Evolutionary conservation across 2,113 vertebrate genomes (phyloP), one percentile per base, ranked within the genome.

Genomic region (Dromaius novaehollandiae): DNA sequence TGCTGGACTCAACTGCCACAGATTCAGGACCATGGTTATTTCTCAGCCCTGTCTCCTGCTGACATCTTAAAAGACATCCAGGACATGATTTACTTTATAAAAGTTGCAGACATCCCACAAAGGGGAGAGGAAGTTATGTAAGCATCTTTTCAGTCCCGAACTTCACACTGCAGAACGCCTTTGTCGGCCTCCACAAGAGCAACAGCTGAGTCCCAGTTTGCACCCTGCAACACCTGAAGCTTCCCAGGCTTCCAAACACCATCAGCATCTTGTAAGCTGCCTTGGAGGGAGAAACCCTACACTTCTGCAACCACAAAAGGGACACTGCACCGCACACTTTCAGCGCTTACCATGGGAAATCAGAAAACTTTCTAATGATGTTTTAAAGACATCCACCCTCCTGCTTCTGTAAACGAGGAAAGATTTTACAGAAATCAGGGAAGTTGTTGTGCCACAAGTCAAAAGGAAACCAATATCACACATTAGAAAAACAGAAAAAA

Each of bases 291-390:
- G 74, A 6, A 69, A 30, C 7, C 40, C 50, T 50, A 15, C 32
- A 3, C 3, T 6, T 42, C n/a, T 14, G 48, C 3, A 74, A 32
- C 13, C 74, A 19, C 3, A 0, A 1, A 58, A 38, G 48, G 50
- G 42, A 3, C 2, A 24, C 74, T 12, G 64, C 3, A 3, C 58
- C 5, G 9, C 26, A 14, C 44, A 44, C 56, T 65, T 28, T 15
- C 55, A 9, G 4, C 26, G 2, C 69, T 9, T 7, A 9, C 73
- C 5, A 2, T 8, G 13, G 16, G 20, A 1, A 25, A 55, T 0
- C 7, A 60, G 22, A n/a, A 40, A 53, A 48, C 11, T 4, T 46
- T 2, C 1, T 26, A 3, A 65, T 1, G 58, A 34, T 34, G 50
- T 21, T 60, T 83, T n/a, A 3, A 48, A 44, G 51, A 26, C 34